Percentiles rank a stretch among this genome's conserved stretches.
These are phyloP conservation scores for Neocrepidodera transversa DNA, from an alignment of 2,888 invertebrate genomes.

Conservation along the genomic window DNA sequence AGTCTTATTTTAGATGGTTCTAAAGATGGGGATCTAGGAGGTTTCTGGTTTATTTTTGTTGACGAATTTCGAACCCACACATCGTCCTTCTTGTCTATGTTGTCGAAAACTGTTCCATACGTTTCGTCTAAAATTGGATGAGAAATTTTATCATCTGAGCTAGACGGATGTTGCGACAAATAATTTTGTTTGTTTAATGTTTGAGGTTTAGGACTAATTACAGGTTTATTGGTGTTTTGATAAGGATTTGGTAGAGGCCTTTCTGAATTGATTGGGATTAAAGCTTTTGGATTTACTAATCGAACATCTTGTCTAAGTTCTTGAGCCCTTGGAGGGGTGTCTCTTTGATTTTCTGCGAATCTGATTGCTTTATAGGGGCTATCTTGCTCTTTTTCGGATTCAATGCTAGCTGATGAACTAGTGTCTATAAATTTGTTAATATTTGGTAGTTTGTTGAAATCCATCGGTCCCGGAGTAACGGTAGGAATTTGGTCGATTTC, in stretches of 20 bases:
- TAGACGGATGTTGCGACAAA: conserved; percentile 34
- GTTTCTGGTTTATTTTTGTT: conserved; percentile 25
- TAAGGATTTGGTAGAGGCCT: conserved; percentile 57
- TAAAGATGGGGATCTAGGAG: conserved; percentile 52
- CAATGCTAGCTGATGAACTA: conserved; percentile 56
- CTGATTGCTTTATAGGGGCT: conserved; percentile 28
- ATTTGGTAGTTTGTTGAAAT: conserved; percentile 46
- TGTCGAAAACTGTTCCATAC: conserved; percentile 56
- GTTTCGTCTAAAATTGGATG: conserved; percentile 46
- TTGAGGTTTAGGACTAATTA: conserved; percentile 36
- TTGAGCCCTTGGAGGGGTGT: conserved; percentile 53
- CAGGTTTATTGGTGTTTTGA: conserved; percentile 37
- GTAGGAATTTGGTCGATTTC: conserved; percentile 34
- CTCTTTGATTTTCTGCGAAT: conserved; percentile 34
- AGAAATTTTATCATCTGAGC: not conserved
- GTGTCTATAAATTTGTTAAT: conserved; percentile 55
- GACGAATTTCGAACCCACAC: conserved; percentile 1
- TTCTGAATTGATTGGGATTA: conserved; percentile 57
- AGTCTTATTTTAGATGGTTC: conserved; percentile 56
- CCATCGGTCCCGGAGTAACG: conserved; percentile 42
- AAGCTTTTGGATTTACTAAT: conserved; percentile 57
- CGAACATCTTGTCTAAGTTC: conserved; percentile 52
- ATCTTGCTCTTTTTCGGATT: conserved; percentile 49
- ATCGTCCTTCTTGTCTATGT: conserved; percentile 38
- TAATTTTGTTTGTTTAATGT: conserved; percentile 18